Evolutionary conservation across 2,113 vertebrate species (phyloP).

Genomic region (Trematomus loennbergii): DNA sequence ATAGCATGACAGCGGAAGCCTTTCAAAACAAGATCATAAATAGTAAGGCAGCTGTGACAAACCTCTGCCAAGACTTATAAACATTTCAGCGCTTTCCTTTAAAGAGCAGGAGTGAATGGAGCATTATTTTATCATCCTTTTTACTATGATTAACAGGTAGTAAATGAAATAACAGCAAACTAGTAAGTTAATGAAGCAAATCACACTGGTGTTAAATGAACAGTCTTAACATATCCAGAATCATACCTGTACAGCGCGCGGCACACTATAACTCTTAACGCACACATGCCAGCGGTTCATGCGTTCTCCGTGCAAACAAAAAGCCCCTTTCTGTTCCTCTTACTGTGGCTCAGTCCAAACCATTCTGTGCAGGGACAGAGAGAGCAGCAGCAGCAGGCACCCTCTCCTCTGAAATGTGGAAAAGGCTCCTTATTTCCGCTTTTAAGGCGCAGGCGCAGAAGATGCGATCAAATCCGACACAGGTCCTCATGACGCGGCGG

Average conservation of each 20-base stretch:
- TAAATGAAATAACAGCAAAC: neutral
- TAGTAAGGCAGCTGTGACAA: neutral
- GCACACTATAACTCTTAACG: constrained; percentile 31
- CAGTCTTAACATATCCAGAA: neutral
- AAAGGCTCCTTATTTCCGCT: constrained; percentile 52
- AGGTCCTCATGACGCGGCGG: constrained; percentile 76
- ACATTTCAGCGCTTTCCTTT: neutral
- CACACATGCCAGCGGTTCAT: constrained; percentile 66
- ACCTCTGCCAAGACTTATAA: neutral
- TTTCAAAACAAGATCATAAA: constrained; percentile 30
- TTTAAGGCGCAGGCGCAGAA: constrained; percentile 75
- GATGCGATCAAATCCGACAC: constrained; percentile 34
- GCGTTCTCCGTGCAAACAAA: constrained; percentile 11
- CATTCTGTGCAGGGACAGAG: too few species aligned
- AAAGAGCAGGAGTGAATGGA: neutral
- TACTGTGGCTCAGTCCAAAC: constrained; percentile 11
- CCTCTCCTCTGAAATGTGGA: neutral
- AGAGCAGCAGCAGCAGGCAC: too few species aligned
- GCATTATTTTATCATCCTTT: too few species aligned
- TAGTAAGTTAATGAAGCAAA: neutral
- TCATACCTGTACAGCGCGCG: constrained; percentile 68
- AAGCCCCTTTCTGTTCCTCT: neutral
- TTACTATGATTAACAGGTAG: neutral
- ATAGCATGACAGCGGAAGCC: constrained; percentile 16
- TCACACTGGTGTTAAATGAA: neutral